Conservation (phyloP, 2,888 invertebrate genomes). For the Ephialtes manifestator region DNA sequence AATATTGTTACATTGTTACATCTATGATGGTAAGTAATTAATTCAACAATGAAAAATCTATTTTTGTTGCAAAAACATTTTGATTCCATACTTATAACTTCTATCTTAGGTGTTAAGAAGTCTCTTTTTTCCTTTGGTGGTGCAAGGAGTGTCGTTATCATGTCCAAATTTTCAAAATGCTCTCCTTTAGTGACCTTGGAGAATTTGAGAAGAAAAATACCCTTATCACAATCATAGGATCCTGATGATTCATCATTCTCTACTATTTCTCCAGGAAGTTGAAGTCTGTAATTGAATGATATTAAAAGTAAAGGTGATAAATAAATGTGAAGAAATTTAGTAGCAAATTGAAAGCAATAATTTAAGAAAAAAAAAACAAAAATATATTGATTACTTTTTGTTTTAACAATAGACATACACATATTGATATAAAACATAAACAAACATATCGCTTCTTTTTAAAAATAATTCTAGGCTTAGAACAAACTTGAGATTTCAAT, state of each 20-base stretch:
- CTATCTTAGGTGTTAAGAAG: conserved; percentile 86
- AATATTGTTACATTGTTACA: too few relatives aligned
- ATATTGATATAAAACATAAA: too few relatives aligned
- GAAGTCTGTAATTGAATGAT: conserved; percentile 86
- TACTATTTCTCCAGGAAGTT: conserved; percentile 91
- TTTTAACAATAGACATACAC: too few relatives aligned
- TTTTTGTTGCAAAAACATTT: background rate
- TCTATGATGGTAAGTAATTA: too few relatives aligned
- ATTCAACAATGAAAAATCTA: background rate
- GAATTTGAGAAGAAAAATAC: conserved; percentile 91
- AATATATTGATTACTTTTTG: too few relatives aligned
- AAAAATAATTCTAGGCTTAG: too few relatives aligned
- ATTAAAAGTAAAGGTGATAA: conserved; percentile 30
- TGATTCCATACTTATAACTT: conserved; percentile 86
- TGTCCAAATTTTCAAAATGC: conserved; percentile 92
- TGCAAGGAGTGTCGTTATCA: conserved; percentile 92
- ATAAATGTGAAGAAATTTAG: background rate
- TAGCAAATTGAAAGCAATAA: too few relatives aligned
- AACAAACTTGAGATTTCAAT: too few relatives aligned
- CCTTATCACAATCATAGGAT: conserved; percentile 91
- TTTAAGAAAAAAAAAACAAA: too few relatives aligned
- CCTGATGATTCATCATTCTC: conserved; percentile 91
- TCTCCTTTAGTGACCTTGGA: conserved; percentile 91
- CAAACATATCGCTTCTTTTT: too few relatives aligned
- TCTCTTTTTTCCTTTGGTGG: conserved; percentile 86